Percentiles rank a stretch among this genome's conserved stretches.
phyloP scores from a whole-genome alignment of 2,888 invertebrate species.

The Anorthoa munda region DNA sequence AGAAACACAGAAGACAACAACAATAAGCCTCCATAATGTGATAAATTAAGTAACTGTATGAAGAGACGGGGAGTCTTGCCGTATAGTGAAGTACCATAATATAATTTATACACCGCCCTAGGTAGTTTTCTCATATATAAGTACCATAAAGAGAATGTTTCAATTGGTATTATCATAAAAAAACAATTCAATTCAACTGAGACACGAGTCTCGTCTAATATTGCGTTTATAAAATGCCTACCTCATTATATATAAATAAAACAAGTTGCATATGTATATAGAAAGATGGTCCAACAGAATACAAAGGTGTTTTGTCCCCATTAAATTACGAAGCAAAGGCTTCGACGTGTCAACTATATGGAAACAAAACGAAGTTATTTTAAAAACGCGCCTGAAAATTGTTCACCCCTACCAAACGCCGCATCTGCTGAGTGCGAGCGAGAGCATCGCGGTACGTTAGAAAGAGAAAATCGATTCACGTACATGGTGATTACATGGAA shows the following conservation, averaged over 20 bases:
- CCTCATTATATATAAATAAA: neutral
- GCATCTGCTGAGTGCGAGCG: slow-evolving; percentile 67
- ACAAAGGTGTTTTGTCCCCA: slow-evolving; percentile 10
- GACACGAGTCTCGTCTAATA: neutral
- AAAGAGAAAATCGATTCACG: slow-evolving; percentile 78
- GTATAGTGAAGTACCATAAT: neutral
- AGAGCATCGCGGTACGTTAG: slow-evolving; percentile 70
- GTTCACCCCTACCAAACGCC: slow-evolving; percentile 65
- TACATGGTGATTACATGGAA: slow-evolving; percentile 65
- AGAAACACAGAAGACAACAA: neutral
- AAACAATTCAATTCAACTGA: neutral
- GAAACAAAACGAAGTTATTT: slow-evolving; percentile 64
- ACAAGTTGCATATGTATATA: neutral
- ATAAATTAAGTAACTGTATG: neutral
- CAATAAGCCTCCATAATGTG: neutral
- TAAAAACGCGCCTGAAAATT: slow-evolving; percentile 63
- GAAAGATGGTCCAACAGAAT: neutral
- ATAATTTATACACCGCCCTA: neutral
- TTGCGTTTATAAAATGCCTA: neutral
- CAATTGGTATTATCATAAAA: neutral
- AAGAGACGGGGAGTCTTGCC: no score
- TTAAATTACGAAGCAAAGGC: slow-evolving; percentile 35
- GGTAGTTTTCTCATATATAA: neutral
- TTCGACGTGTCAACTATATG: slow-evolving; percentile 42
- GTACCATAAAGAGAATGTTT: neutral